phyloP scores from a whole-genome alignment of 1,140 invertebrate genomes.

The Drosophila ironensis region DNA sequence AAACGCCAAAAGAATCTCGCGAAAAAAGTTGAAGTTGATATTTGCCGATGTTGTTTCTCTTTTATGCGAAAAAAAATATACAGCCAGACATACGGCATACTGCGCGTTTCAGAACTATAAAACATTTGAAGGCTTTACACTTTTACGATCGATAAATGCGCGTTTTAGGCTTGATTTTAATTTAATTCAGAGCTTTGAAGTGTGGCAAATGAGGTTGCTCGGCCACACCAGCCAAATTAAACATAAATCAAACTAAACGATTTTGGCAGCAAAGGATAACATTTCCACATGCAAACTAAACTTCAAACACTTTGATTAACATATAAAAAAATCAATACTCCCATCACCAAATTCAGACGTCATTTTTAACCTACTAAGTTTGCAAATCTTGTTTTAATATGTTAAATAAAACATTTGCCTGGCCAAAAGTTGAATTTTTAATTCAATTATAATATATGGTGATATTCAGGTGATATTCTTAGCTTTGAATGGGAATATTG shows the following conservation, averaged over 20 bases:
- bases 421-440: neutral
- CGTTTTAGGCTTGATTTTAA: neutral
- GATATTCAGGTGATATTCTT: neutral
- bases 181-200: neutral
- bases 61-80: conserved; percentile 12
- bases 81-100: neutral
- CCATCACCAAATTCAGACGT: too few relatives aligned
- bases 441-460: neutral
- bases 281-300: neutral
- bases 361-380: neutral
- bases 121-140: neutral
- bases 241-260: too few relatives aligned
- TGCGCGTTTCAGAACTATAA: conserved; percentile 32
- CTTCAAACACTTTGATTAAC: neutral
- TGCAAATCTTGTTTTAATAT: neutral
- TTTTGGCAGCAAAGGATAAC: neutral
- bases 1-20: conserved; percentile 72
- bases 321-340: too few relatives aligned
- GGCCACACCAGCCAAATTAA: too few relatives aligned
- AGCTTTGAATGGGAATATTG: neutral
- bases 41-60: conserved; percentile 32
- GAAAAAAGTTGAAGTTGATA: conserved; percentile 59
- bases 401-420: neutral
- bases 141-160: conserved; percentile 2
- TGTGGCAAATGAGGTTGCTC: neutral